Conservation (phyloP, 2,797 vertebrate species). For the Phoebastria nigripes region DNA sequence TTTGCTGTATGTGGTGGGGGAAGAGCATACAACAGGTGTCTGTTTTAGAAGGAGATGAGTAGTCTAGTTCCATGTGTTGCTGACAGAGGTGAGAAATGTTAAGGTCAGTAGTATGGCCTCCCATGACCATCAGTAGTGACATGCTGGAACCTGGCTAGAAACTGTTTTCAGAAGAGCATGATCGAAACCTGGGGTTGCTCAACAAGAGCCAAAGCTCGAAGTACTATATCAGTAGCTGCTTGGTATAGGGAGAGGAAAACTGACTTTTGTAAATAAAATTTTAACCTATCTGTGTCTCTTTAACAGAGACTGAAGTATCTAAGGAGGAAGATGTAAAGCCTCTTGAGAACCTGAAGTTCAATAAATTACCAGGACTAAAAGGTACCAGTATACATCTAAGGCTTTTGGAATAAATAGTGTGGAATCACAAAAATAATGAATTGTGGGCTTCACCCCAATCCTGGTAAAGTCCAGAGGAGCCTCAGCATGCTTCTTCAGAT, state of each 20-base stretch:
- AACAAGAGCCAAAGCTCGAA: neutral
- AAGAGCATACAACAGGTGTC: neutral
- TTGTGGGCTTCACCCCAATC: neutral
- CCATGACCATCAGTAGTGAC: neutral
- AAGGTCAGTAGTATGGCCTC: neutral
- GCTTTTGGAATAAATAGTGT: neutral
- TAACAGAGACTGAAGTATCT: neutral
- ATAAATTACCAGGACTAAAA: neutral
- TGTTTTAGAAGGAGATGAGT: neutral
- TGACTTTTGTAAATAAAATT: neutral
- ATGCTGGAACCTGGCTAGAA: neutral
- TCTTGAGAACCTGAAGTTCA: neutral
- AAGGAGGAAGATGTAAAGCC: neutral
- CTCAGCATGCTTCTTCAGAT: neutral
- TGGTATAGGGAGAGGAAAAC: neutral
- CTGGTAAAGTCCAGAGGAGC: neutral
- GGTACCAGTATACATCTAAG: neutral
- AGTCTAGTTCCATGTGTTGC: neutral
- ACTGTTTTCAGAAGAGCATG: neutral
- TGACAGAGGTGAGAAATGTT: rapidly evolving
- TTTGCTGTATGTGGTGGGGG: neutral
- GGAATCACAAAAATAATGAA: neutral
- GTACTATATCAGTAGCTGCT: neutral
- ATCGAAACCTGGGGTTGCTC: neutral
- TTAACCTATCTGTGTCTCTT: neutral